Evolutionary conservation across 2,888 invertebrate species (phyloP).

Genomic region (Carcina quercana): DNA sequence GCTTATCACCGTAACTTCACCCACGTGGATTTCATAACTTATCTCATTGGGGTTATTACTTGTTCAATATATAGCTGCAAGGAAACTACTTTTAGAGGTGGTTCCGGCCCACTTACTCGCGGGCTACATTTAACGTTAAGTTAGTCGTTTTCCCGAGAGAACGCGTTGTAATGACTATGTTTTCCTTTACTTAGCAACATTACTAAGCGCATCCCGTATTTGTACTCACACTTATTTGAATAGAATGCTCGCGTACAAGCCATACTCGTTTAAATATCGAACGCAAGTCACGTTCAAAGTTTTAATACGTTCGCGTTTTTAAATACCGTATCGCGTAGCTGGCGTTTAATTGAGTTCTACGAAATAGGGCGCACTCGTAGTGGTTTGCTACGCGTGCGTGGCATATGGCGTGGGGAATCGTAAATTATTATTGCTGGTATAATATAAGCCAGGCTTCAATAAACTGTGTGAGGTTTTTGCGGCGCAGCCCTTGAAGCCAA

Average conservation of each 20-base stretch:
- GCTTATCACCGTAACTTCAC: no score
- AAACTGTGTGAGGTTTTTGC: no score
- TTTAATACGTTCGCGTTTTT: slow-evolving; percentile 23
- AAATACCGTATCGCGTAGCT: slow-evolving; percentile 15
- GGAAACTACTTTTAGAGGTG: slow-evolving; percentile 11
- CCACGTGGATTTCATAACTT: no score
- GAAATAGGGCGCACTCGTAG: slow-evolving; percentile 27
- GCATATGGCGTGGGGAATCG: not conserved
- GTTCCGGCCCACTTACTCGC: slow-evolving; percentile 14
- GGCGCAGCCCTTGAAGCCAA: no score
- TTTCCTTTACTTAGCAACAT: slow-evolving; percentile 12
- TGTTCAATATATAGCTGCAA: no score
- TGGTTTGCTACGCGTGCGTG: slow-evolving; percentile 18
- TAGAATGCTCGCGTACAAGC: no score
- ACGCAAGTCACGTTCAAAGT: slow-evolving; percentile 23
- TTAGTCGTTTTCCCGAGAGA: slow-evolving; percentile 33
- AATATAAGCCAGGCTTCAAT: no score
- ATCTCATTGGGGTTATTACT: no score
- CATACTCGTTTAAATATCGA: slow-evolving; percentile 41
- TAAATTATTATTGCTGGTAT: no score
- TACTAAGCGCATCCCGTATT: slow-evolving; percentile 17
- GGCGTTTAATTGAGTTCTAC: slow-evolving; percentile 28
- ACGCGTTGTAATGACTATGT: slow-evolving; percentile 35
- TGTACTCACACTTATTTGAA: no score
- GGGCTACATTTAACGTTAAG: slow-evolving; percentile 27